phyloP scores from a whole-genome alignment of 2,888 invertebrate species.

The Oxycera nigricornis region DNA sequence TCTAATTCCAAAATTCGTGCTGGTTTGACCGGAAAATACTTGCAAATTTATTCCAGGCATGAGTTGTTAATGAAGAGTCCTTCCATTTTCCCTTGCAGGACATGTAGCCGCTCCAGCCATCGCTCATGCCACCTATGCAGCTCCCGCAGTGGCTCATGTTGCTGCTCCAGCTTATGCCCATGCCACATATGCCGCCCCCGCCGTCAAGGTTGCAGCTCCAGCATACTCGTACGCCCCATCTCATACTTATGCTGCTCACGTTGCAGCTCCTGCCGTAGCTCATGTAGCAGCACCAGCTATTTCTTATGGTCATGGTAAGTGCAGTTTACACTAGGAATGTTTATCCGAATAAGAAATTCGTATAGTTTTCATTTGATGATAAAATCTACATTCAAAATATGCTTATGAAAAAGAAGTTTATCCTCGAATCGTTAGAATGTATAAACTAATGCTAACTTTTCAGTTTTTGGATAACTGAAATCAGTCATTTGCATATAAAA shows the following conservation, averaged over 20 bases:
- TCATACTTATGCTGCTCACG: constrained; percentile 44
- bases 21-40: too few relatives aligned
- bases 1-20: too few relatives aligned
- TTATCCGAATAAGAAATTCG: too few relatives aligned
- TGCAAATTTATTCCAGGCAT: too few relatives aligned
- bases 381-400: too few relatives aligned
- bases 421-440: too few relatives aligned
- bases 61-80: not conserved
- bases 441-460: too few relatives aligned
- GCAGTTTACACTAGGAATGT: too few relatives aligned
- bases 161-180: constrained; percentile 48
- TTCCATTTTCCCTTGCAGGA: constrained; percentile 48
- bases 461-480: too few relatives aligned
- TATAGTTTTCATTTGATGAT: too few relatives aligned
- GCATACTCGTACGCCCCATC: constrained; percentile 47
- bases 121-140: constrained; percentile 51
- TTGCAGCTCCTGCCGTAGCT: constrained; percentile 38
- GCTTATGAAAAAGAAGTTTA: too few relatives aligned
- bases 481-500: too few relatives aligned
- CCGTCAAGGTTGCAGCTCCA: constrained; percentile 29
- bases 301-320: constrained; percentile 42
- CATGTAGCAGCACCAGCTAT: constrained; percentile 42
- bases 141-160: constrained; percentile 30
- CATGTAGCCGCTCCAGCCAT: constrained; percentile 51
- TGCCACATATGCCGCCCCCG: constrained; percentile 47